phyloP scores from a whole-genome alignment of 2,797 vertebrate genomes.

The Otolemur crassicaudatus region DNA sequence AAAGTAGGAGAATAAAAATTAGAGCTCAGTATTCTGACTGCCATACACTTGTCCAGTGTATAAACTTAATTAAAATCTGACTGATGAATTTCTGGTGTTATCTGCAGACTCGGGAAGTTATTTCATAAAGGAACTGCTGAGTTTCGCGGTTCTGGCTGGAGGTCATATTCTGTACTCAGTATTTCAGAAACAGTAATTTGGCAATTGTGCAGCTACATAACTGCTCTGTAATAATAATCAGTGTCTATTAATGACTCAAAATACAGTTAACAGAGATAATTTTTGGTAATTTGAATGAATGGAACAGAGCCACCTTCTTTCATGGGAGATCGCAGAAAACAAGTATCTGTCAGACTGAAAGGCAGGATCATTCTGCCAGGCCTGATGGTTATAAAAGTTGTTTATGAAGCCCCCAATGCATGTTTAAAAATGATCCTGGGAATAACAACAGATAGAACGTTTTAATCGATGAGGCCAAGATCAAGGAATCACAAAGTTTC shows the following conservation, averaged over 20 bases:
- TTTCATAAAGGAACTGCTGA: not conserved
- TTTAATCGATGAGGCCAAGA: not conserved
- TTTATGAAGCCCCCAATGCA: not conserved
- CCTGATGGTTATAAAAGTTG: not conserved
- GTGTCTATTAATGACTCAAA: conserved; percentile 10
- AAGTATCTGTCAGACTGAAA: not conserved
- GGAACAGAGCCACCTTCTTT: not conserved
- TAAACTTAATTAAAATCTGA: not conserved
- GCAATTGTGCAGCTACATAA: not conserved
- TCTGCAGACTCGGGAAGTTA: not conserved
- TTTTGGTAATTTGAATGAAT: conserved; percentile 12
- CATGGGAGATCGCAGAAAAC: not conserved
- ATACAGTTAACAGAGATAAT: not conserved
- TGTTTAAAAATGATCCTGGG: not conserved
- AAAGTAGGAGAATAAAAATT: not conserved
- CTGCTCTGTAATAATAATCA: not conserved
- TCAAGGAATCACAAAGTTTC: not conserved
- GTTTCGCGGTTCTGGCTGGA: not conserved
- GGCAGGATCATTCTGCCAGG: not conserved
- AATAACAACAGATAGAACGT: conserved; percentile 1
- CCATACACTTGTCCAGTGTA: not conserved
- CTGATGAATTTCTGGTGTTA: not conserved
- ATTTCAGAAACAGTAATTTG: not conserved
- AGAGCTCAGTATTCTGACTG: not conserved
- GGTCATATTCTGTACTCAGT: not conserved